Evolutionary conservation across 2,113 vertebrate species (phyloP), one percentile per base, ranked within the genome.

Genomic region (Boulengeromyrus knoepffleri): DNA sequence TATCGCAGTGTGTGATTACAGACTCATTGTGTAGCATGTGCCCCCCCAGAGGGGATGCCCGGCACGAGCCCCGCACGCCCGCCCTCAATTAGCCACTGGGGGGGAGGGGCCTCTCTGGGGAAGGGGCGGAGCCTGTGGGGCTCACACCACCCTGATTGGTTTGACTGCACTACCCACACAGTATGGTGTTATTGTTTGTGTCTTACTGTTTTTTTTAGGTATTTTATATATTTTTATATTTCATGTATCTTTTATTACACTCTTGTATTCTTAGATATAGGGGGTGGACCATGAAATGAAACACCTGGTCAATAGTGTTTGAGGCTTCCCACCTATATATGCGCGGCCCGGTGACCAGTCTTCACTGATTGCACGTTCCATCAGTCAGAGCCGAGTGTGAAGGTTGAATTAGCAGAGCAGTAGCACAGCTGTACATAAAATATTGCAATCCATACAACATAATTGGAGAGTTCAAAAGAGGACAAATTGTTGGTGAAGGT

Each of bases 61-160:
- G 1, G 21, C 8, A 7, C 17, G 3, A 45, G 45, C 21, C 42
- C 92, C 92, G 91, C 91, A 92, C 94, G 92, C 27, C 91, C 93
- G 92, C 94, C 93, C 15, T 77, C 93, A 92, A 93, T 93, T 95
- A 94, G 92, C 89, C 84, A 86, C 92, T 91, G 92, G 93, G 93
- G 89, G 91, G 92, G 92, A 94, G 90, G 93, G 94, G 94, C 94
- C 92, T 94, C 93, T 92, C 92, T 93, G 93, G 91, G 91, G 94
- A 95, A 88, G 80, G 88, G 91, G 85, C 5, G 92, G 88, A 84
- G 90, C 93, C 95, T 93, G 94, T 93, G 92, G 95, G 95, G 93
- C 93, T 92, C 90, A 91, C 93, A 94, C 94, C 93, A 94, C 94
- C 95, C 95, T 94, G 95, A 94, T 95, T 96, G 95, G 95, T 90